Evolutionary conservation across 1,140 invertebrate species (phyloP).

Genomic region (Pomacea maculata): DNA sequence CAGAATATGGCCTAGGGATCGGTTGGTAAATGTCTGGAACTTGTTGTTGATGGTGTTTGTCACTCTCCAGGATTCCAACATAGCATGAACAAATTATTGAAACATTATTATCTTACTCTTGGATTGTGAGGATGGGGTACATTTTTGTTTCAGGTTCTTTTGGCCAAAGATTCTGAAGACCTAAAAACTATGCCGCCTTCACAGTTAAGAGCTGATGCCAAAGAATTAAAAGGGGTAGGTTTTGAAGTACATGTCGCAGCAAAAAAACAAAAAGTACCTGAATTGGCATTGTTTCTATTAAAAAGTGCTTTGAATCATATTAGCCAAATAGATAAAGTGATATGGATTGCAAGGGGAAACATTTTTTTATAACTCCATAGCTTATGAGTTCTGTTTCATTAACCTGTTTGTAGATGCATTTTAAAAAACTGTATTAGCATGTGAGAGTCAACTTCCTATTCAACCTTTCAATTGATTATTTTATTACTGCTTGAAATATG

Average conservation of each 20-base stretch:
- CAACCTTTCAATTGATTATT: neutral
- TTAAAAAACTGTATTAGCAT: neutral
- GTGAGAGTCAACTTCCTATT: neutral
- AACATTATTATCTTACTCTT: too few relatives aligned
- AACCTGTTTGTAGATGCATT: neutral
- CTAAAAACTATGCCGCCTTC: constrained; percentile 9
- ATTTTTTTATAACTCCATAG: neutral
- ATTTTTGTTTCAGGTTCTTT: constrained; percentile 9
- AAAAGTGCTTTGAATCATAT: too few relatives aligned
- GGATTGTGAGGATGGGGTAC: neutral
- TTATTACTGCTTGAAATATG: neutral
- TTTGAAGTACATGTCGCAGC: too few relatives aligned
- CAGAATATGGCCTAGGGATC: too few relatives aligned
- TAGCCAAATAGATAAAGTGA: too few relatives aligned
- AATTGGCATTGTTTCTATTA: too few relatives aligned
- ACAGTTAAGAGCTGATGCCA: neutral
- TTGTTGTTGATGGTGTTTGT: too few relatives aligned
- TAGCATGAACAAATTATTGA: too few relatives aligned
- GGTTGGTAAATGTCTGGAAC: too few relatives aligned
- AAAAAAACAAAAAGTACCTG: too few relatives aligned
- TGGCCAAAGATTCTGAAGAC: constrained; percentile 12
- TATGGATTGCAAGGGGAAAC: neutral
- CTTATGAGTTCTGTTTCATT: neutral
- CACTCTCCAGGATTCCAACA: too few relatives aligned
- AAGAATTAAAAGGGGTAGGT: constrained; percentile 14